Conservation (phyloP, 2,888 invertebrate species). For the Piscicola geometra region DNA sequence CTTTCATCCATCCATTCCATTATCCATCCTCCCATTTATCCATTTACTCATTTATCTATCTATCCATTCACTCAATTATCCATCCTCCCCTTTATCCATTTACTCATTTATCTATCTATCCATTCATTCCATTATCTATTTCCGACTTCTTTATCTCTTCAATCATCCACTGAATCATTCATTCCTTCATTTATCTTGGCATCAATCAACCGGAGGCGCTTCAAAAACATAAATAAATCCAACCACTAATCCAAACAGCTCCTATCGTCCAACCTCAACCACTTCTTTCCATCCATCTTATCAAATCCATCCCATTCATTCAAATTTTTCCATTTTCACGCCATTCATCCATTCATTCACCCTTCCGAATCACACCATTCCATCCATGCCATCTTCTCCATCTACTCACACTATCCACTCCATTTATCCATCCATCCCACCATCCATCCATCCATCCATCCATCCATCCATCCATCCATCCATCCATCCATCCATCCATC, state of each 20-base stretch:
- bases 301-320: background rate
- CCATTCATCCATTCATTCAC: background rate
- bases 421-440: background rate
- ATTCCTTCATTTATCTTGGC: background rate
- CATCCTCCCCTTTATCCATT: background rate
- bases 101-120: background rate
- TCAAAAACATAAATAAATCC: background rate
- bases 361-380: background rate
- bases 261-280: background rate
- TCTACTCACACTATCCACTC: conserved; percentile 2
- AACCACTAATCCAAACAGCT: background rate
- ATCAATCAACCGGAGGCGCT: background rate
- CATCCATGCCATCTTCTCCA: background rate
- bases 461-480: background rate
- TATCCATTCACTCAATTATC: background rate
- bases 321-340: too few relatives aligned
- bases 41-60: background rate
- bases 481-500: conserved; percentile 2
- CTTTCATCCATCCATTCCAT: background rate
- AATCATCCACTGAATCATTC: background rate
- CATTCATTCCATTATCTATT: background rate
- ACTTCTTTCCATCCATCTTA: background rate
- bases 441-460: background rate
- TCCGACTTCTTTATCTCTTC: background rate
- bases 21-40: background rate